Conservation (phyloP, 2,888 invertebrate species). For the Andrena minutula region DNA sequence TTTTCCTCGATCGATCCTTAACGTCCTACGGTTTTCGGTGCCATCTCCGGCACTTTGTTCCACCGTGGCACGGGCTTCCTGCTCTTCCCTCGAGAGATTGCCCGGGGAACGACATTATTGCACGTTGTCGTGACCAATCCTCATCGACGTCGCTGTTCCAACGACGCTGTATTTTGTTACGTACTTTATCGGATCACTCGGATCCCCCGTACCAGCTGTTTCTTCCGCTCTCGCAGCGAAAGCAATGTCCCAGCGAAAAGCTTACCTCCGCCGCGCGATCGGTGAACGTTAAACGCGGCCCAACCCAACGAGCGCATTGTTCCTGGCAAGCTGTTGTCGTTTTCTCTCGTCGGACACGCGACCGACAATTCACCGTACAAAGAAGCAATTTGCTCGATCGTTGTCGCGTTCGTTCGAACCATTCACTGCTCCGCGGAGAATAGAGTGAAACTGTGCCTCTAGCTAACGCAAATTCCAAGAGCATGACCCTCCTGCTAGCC, state of each 20-base stretch:
- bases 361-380: no score
- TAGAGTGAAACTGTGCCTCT: no score
- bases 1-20: conserved; percentile 19
- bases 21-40: conserved; percentile 36
- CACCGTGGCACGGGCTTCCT: conserved; percentile 36
- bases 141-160: conserved; percentile 59
- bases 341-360: no score
- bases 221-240: neutral
- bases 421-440: no score
- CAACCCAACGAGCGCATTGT: conserved; percentile 9
- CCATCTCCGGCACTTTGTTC: conserved; percentile 65
- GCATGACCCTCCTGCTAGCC: no score
- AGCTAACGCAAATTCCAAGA: no score
- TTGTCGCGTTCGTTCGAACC: no score
- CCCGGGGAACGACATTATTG: conserved; percentile 71
- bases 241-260: conserved; percentile 19
- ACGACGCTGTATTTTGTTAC: conserved; percentile 67
- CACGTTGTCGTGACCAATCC: conserved; percentile 70
- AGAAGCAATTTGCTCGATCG: no score
- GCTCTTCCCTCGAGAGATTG: conserved; percentile 60
- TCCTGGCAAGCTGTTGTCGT: neutral
- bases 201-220: conserved; percentile 48
- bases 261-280: conserved; percentile 5
- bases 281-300: conserved; percentile 1
- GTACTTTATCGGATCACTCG: conserved; percentile 70